Base-by-base conservation (phyloP, 2,888 invertebrate genomes). In the Ectropis crepuscularia region DNA sequence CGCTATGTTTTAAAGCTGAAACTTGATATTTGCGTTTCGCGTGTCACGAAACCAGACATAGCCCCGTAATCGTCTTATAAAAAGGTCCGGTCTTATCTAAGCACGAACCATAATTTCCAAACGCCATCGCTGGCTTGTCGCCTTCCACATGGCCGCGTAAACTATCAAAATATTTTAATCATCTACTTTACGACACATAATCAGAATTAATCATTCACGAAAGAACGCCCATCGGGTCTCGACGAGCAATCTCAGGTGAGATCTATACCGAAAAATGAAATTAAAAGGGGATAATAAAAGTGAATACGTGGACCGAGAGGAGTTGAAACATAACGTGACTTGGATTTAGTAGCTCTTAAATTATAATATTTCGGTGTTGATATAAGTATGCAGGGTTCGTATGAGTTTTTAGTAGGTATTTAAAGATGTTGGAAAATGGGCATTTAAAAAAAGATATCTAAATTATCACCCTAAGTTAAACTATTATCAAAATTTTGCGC, bases 201-300 rank as follows among this genome's bases (percentile, higher is more conserved):
- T 87, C 82, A 88, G 82, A 86, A 88, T 89, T 89, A 90, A 90
- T 89, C 89, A 89, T 83, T 81, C 87, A 88, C 87, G 88, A 89
- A 89, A 80, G 77, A 81, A 82, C 76, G 78, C 82, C 68, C 71
- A 65, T 63, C 45, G 66, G 83, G 88, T 88, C 88, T 89, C 87
- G 88, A 88, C 87, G 74, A 61, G 69, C 81, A 88, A 90, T 90
- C 90, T 88, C 82, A 82, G 84, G 82, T 83, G 75, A 87, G 85
- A 90, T 90, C 89, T 89, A 75, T 84, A 82, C 72, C 79, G 84
- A 88, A 82, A 78, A 86, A 76, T 75, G 80, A 88, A 88, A 89
- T 89, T 88, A 87, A 86, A 85, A 77, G 78, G 78, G 88, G 89
- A 90, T 86, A 89, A 88, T 89, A 88, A 89, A 89, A 85, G 78